Percentiles rank a stretch among this genome's conserved stretches.
These are phyloP conservation scores for Beaufortia kweichowensis DNA, from an alignment of 2,113 vertebrate genomes.

Conservation along the genomic window DNA sequence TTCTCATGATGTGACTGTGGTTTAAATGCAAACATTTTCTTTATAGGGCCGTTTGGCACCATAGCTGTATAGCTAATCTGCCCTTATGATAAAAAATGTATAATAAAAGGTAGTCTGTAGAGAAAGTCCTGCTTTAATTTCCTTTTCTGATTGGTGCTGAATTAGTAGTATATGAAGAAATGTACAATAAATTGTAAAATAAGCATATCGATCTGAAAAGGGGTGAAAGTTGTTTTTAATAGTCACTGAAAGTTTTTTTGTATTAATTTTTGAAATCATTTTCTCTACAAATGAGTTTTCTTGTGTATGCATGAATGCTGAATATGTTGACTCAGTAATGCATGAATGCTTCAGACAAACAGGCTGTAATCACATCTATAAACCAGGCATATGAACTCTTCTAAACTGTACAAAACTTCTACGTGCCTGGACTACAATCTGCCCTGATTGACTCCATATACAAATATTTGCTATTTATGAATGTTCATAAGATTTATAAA, in stretches of 20 bases:
- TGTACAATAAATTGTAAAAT: slow-evolving; percentile 18
- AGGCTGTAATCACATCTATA: not conserved
- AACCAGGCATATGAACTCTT: slow-evolving; percentile 26
- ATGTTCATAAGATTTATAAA: slow-evolving; percentile 65
- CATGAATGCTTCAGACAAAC: slow-evolving; percentile 46
- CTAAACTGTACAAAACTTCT: slow-evolving; percentile 10
- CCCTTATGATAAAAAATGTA: not conserved
- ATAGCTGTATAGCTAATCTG: not conserved
- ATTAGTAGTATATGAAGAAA: not conserved
- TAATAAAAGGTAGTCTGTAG: not conserved
- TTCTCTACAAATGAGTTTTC: slow-evolving; percentile 26
- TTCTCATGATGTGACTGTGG: not conserved
- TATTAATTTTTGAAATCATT: slow-evolving; percentile 41
- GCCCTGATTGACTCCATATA: slow-evolving; percentile 28
- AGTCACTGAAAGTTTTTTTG: slow-evolving; percentile 43
- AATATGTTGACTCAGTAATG: slow-evolving; percentile 48
- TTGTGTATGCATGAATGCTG: slow-evolving; percentile 60
- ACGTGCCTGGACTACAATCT: slow-evolving; percentile 44
- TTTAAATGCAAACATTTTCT: too few relatives aligned
- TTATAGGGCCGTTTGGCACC: slow-evolving; percentile 5
- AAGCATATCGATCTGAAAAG: slow-evolving; percentile 2
- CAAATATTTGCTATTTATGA: slow-evolving; percentile 48
- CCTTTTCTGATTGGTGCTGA: slow-evolving; percentile 32
- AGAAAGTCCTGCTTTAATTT: not conserved
- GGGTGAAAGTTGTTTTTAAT: not conserved